Evolutionary conservation across 2,888 invertebrate genomes (phyloP).

Genomic region (Coremacera marginata): DNA sequence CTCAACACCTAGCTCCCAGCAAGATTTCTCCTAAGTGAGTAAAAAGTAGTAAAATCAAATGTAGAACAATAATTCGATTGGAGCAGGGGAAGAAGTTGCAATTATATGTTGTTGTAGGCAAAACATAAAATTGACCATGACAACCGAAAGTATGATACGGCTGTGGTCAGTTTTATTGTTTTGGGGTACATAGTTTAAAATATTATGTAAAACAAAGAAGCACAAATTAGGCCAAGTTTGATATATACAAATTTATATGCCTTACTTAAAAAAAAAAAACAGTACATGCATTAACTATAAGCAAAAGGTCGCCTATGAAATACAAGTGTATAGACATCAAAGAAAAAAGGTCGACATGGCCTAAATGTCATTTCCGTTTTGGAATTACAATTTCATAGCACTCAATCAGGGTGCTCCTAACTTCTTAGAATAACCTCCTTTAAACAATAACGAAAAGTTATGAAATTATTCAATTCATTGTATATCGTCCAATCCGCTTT

Average conservation of each 20-base stretch:
- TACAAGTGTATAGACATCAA: too few relatives aligned
- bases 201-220: neutral
- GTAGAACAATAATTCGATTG: neutral
- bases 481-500: too few relatives aligned
- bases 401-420: too few relatives aligned
- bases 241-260: neutral
- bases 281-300: neutral
- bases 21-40: constrained; percentile 74
- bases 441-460: too few relatives aligned
- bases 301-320: too few relatives aligned
- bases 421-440: too few relatives aligned
- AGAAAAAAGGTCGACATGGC: too few relatives aligned
- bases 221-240: neutral
- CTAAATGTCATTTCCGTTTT: too few relatives aligned
- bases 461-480: too few relatives aligned
- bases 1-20: constrained; percentile 79
- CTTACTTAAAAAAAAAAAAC: neutral
- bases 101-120: neutral
- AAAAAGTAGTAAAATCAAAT: constrained; percentile 26
- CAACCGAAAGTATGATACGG: constrained; percentile 22
- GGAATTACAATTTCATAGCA: too few relatives aligned
- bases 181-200: neutral
- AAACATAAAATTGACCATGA: constrained; percentile 33
- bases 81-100: neutral
- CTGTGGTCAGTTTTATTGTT: constrained; percentile 19